A percentile compares a stretch with the other conserved stretches of the same genome.
Evolutionary conservation across 2,113 vertebrate genomes (phyloP).

Genomic region (Chloropsis cyanopogon): DNA sequence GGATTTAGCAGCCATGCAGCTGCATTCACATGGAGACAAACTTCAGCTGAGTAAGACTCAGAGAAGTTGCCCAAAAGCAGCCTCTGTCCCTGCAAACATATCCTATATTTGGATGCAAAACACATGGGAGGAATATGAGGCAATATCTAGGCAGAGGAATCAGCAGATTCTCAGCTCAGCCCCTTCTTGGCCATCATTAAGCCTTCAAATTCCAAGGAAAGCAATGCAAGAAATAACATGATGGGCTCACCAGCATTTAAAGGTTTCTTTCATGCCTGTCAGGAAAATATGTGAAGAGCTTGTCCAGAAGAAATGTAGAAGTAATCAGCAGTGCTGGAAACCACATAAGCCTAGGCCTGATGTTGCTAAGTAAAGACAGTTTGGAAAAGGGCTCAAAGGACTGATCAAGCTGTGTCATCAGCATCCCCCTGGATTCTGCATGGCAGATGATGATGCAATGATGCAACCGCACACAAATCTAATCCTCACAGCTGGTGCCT

Average conservation of each 20-base stretch:
- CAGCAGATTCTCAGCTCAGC: not conserved
- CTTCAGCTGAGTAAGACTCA: not conserved
- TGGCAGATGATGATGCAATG: not conserved
- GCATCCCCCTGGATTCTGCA: not conserved
- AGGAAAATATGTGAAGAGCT: not conserved
- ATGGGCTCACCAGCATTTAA: not conserved
- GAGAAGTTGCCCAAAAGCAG: not conserved
- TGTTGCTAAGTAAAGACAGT: not conserved
- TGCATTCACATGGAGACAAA: not conserved
- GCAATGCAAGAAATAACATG: not conserved
- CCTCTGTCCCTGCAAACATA: not conserved
- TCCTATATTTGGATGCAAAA: not conserved
- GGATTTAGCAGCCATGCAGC: not conserved
- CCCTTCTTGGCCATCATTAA: not conserved
- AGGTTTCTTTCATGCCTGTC: not conserved
- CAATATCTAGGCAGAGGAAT: not conserved
- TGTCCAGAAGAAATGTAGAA: not conserved
- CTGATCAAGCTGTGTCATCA: not conserved
- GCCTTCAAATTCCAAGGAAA: not conserved
- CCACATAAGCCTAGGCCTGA: not conserved
- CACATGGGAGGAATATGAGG: not conserved
- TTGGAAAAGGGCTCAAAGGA: not conserved
- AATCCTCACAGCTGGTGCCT: slow-evolving; percentile 18
- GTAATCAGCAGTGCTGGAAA: not conserved
- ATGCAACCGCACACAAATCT: slow-evolving; percentile 17